Evolutionary conservation across 2,888 invertebrate genomes (phyloP).

Genomic region (Lithophane ornitopus): DNA sequence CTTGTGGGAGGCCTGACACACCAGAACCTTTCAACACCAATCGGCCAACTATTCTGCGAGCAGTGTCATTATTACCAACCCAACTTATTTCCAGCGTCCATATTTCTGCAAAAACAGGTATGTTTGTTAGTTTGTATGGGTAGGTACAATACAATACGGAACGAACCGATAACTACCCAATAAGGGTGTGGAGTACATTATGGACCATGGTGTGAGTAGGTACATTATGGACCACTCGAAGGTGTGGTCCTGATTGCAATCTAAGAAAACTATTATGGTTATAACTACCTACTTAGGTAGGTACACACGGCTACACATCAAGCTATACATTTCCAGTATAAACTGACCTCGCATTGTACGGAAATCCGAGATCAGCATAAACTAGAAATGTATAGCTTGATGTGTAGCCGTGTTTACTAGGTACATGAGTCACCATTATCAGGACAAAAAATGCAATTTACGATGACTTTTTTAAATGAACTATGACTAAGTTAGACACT

Average conservation of each 20-base stretch:
- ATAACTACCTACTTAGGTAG: background rate
- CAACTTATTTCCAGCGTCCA: background rate
- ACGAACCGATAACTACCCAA: background rate
- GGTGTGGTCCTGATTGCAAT: background rate
- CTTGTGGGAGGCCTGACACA: background rate
- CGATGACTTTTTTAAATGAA: background rate
- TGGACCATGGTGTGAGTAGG: too few relatives aligned
- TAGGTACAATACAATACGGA: too few relatives aligned
- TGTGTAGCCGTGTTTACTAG: too few relatives aligned
- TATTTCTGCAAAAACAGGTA: background rate
- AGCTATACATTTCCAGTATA: too few relatives aligned
- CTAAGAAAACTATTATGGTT: background rate
- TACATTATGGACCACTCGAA: too few relatives aligned
- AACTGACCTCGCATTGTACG: too few relatives aligned
- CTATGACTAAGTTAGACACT: constrained; percentile 3
- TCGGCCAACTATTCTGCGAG: background rate
- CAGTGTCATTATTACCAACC: background rate
- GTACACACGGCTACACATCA: too few relatives aligned
- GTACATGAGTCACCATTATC: background rate
- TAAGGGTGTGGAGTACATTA: background rate
- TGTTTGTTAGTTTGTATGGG: background rate
- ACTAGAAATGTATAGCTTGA: too few relatives aligned
- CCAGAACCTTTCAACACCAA: background rate
- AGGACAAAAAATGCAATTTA: background rate
- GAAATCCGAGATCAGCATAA: too few relatives aligned